phyloP scores from a whole-genome alignment of 1,140 invertebrate species.

The Tetragonula clypearis region DNA sequence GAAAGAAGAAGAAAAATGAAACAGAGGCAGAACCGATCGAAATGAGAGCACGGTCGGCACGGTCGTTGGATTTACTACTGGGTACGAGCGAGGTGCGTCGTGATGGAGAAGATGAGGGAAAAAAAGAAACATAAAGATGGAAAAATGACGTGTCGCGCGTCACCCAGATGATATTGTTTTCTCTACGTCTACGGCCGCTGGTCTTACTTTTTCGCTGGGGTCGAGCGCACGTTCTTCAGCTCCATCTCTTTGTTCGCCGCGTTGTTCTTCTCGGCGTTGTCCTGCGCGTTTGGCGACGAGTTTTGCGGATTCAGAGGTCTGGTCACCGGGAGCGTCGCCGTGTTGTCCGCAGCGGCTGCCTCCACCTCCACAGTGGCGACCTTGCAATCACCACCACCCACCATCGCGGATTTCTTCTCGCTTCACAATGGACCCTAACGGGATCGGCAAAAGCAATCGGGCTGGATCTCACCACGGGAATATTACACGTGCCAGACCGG shows the following conservation, averaged over 20 bases:
- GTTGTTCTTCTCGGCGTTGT: constrained; percentile 90
- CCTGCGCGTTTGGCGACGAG: constrained; percentile 83
- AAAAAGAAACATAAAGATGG: background rate
- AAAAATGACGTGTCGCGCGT: background rate
- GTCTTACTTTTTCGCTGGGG: constrained; percentile 89
- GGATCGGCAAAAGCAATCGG: constrained; percentile 47
- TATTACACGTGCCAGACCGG: background rate
- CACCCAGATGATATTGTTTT: background rate
- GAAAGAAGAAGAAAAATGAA: background rate
- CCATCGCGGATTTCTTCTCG: constrained; percentile 78
- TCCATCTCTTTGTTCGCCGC: constrained; percentile 93
- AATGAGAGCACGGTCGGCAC: background rate
- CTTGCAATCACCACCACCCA: constrained; percentile 89
- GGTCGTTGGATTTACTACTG: background rate
- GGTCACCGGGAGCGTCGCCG: constrained; percentile 91
- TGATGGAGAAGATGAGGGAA: background rate
- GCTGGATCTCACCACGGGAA: constrained; percentile 32
- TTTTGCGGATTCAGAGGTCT: constrained; percentile 85
- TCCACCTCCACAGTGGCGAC: constrained; percentile 92
- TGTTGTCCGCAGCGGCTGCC: constrained; percentile 86
- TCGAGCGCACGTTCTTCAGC: constrained; percentile 90
- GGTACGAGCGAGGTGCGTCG: background rate
- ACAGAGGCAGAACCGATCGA: background rate
- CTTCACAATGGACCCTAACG: constrained; percentile 49
- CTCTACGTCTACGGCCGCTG: constrained; percentile 25